These are phyloP conservation scores for Drosophila aldrichi DNA, from an alignment of 2,888 invertebrate species.

Conservation along the genomic window DNA sequence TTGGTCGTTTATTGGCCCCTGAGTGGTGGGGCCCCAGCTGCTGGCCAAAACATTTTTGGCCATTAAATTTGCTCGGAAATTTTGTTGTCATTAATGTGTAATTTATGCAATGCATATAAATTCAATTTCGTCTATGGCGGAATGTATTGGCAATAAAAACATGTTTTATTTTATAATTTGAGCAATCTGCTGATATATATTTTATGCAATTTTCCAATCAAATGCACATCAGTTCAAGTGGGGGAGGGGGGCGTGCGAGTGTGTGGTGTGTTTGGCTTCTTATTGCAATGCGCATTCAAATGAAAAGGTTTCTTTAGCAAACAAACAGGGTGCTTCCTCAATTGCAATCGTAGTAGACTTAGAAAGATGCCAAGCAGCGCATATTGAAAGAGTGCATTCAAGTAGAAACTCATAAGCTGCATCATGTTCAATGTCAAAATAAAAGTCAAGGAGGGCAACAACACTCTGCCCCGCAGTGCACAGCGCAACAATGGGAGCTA, in stretches of 20 bases:
- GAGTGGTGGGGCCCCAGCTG: constrained; percentile 40
- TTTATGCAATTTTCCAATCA: constrained; percentile 54
- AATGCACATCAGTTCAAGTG: constrained; percentile 40
- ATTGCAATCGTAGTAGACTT: constrained; percentile 1
- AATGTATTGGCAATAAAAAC: constrained; percentile 29
- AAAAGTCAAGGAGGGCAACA: constrained; percentile 85
- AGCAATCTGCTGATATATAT: constrained; percentile 35
- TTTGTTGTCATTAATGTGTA: constrained; percentile 61
- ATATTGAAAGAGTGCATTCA: constrained; percentile 73
- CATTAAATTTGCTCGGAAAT: constrained; percentile 59
- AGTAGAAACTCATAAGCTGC: constrained; percentile 36
- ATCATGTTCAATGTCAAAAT: constrained; percentile 85
- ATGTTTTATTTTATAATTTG: constrained; percentile 33
- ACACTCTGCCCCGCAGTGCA: constrained; percentile 83
- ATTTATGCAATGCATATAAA: constrained; percentile 68
- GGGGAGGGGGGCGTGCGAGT: constrained; percentile 24
- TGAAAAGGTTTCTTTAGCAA: constrained; percentile 30
- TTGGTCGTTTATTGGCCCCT: constrained; percentile 44
- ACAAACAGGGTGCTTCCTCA: constrained; percentile 44
- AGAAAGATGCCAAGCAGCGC: constrained; percentile 50
- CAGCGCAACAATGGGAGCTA: constrained; percentile 60
- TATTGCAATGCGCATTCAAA: constrained; percentile 58
- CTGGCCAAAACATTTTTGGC: constrained; percentile 21
- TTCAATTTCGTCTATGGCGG: constrained; percentile 20
- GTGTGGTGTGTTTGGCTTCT: constrained; percentile 12